phyloP scores from a whole-genome alignment of 2,113 vertebrate genomes.

The Poeciliopsis occidentalis region DNA sequence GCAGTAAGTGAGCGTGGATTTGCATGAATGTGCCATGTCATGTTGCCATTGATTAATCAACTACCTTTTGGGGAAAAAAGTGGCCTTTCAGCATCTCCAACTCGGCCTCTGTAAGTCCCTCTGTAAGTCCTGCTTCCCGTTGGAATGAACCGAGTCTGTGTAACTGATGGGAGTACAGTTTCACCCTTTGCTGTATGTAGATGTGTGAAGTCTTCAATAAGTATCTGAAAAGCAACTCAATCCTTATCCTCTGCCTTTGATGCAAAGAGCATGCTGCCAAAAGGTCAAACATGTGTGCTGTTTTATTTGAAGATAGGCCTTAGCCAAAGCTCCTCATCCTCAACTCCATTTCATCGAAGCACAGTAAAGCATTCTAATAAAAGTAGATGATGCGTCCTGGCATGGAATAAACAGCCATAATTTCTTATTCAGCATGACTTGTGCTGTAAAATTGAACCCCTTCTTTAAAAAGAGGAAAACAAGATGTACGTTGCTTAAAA shows the following conservation, averaged over 20 bases:
- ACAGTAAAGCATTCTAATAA: slow-evolving; percentile 25
- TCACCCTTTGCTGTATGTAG: slow-evolving; percentile 54
- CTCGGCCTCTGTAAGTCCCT: slow-evolving; percentile 64
- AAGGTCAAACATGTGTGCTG: slow-evolving; percentile 48
- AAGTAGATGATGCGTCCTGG: slow-evolving; percentile 48
- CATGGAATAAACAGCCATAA: slow-evolving; percentile 77
- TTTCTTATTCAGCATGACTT: slow-evolving; percentile 57
- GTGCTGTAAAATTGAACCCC: slow-evolving; percentile 28
- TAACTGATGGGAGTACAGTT: slow-evolving; percentile 71
- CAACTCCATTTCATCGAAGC: slow-evolving; percentile 22
- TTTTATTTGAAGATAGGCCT: slow-evolving; percentile 52
- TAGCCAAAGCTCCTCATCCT: slow-evolving; percentile 24
- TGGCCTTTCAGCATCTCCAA: slow-evolving; percentile 76
- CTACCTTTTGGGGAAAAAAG: slow-evolving; percentile 66
- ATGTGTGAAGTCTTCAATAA: slow-evolving; percentile 56
- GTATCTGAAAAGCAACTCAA: slow-evolving; percentile 49
- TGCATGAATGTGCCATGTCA: slow-evolving; percentile 45
- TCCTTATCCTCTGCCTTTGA: slow-evolving; percentile 49
- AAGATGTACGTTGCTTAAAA: slow-evolving; percentile 17
- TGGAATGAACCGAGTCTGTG: slow-evolving; percentile 63
- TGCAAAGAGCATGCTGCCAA: slow-evolving; percentile 71
- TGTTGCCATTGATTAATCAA: slow-evolving; percentile 53
- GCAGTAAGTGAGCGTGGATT: slow-evolving; percentile 41
- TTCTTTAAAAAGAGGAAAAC: slow-evolving; percentile 1
- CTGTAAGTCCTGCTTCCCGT: slow-evolving; percentile 60